Conservation (phyloP, 2,113 vertebrate species). For the Anser brachyrhynchus region DNA sequence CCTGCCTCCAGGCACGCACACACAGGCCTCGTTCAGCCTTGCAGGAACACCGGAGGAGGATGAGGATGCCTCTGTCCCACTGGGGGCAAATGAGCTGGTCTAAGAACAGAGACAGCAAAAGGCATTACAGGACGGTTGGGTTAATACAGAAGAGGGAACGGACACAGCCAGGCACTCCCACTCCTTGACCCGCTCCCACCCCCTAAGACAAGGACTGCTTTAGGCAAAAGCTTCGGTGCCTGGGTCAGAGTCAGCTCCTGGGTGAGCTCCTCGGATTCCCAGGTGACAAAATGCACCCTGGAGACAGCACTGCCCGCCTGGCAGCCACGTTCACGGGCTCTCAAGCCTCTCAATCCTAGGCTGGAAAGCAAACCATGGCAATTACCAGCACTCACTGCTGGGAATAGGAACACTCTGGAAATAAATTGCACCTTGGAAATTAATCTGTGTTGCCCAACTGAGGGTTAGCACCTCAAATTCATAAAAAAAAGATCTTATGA, state of each 20-base stretch:
- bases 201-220: not conserved
- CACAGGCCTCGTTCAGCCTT: not conserved
- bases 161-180: not conserved
- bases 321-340: not conserved
- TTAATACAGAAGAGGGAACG: not conserved
- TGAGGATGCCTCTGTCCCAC: not conserved
- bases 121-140: accelerated
- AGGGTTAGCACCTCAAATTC: not conserved
- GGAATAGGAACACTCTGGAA: not conserved
- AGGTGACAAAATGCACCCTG: not conserved
- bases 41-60: not conserved
- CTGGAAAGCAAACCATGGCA: not conserved
- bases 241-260: not conserved
- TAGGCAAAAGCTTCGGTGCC: not conserved
- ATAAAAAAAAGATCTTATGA: not conserved
- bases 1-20: not conserved
- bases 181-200: not conserved
- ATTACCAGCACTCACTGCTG: not conserved
- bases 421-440: not conserved
- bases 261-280: accelerated
- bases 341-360: not conserved
- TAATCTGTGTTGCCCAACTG: not conserved
- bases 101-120: not conserved
- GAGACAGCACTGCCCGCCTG: not conserved
- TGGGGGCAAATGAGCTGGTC: not conserved